A percentile compares a stretch with the other conserved stretches of the same genome.
phyloP scores from a whole-genome alignment of 2,888 invertebrate species.

The Drosophila anceps region DNA sequence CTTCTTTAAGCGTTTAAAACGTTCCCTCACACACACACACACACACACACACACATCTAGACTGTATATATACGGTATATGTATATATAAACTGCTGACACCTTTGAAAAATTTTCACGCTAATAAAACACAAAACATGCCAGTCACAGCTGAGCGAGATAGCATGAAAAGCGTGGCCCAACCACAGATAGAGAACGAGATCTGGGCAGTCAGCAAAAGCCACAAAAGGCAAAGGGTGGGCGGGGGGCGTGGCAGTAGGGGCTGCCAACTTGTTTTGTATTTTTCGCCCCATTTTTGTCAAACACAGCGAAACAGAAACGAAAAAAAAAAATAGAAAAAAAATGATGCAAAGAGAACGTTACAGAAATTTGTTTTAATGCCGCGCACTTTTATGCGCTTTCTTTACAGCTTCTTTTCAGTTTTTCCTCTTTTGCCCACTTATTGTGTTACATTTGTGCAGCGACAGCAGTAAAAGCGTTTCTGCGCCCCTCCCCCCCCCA shows the following conservation, averaged over 20 bases:
- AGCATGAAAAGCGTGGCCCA: constrained; percentile 55
- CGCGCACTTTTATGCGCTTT: constrained; percentile 70
- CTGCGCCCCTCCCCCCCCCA: background rate
- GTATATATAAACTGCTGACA: constrained; percentile 70
- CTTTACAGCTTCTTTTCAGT: constrained; percentile 72
- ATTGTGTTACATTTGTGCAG: constrained; percentile 72
- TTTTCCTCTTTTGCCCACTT: constrained; percentile 24
- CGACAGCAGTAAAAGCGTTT: constrained; percentile 69
- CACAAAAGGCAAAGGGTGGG: constrained; percentile 7
- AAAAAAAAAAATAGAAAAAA: background rate
- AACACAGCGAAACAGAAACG: constrained; percentile 25
- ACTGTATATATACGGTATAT: constrained; percentile 21
- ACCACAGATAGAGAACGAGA: constrained; percentile 7
- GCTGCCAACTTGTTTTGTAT: constrained; percentile 63
- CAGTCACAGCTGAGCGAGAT: constrained; percentile 58
- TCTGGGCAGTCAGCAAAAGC: constrained; percentile 51
- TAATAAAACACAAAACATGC: constrained; percentile 78
- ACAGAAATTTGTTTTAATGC: constrained; percentile 76
- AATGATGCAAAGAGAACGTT: constrained; percentile 30
- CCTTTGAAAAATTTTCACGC: constrained; percentile 78
- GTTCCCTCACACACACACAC: constrained; percentile 26
- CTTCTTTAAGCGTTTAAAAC: constrained; percentile 23
- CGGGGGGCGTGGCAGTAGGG: background rate
- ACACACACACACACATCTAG: constrained; percentile 25
- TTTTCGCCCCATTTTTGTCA: constrained; percentile 53